A percentile compares a stretch with the other conserved stretches of the same genome.
Conservation (phyloP, 2,113 vertebrate genomes). For the Embiotoca jacksoni region DNA sequence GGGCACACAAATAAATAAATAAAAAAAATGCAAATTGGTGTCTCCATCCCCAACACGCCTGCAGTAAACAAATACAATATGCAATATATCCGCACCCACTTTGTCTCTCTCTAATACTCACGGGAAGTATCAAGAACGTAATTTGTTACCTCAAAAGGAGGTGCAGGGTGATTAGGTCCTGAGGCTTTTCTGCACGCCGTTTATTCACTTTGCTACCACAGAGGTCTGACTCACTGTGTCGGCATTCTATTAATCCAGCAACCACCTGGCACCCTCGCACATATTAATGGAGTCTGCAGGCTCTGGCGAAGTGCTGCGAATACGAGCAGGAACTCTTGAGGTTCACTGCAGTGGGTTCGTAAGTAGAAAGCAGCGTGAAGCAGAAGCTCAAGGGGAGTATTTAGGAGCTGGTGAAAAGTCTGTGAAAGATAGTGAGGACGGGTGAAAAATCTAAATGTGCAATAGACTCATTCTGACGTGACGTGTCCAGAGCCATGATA, state of each 20-base stretch:
- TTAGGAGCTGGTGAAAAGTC: constrained; percentile 21
- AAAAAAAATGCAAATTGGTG: constrained; percentile 23
- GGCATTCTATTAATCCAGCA: constrained; percentile 46
- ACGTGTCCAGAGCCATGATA: neutral
- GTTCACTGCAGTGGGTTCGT: constrained; percentile 11
- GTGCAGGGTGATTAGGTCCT: constrained; percentile 39
- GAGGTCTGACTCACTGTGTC: constrained; percentile 42
- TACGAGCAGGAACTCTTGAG: neutral
- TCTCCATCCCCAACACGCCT: neutral
- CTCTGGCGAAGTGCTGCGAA: constrained; percentile 7
- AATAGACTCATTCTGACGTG: neutral
- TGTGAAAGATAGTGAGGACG: neutral
- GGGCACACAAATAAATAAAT: neutral
- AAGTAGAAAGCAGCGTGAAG: constrained; percentile 18
- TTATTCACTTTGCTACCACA: constrained; percentile 58
- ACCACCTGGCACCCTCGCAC: constrained; percentile 52
- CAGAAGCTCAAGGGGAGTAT: constrained; percentile 6
- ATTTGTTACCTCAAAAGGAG: constrained; percentile 49
- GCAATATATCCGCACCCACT: constrained; percentile 15
- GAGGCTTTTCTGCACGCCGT: constrained; percentile 41
- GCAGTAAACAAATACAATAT: constrained; percentile 20
- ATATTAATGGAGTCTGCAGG: constrained; percentile 34
- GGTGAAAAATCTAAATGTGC: constrained; percentile 11
- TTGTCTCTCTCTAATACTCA: constrained; percentile 18
- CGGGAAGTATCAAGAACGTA: constrained; percentile 31